Percentiles rank a stretch among this genome's conserved stretches.
Evolutionary conservation across 2,797 vertebrate genomes (phyloP).

Genomic region (Poeciliopsis gracilis): DNA sequence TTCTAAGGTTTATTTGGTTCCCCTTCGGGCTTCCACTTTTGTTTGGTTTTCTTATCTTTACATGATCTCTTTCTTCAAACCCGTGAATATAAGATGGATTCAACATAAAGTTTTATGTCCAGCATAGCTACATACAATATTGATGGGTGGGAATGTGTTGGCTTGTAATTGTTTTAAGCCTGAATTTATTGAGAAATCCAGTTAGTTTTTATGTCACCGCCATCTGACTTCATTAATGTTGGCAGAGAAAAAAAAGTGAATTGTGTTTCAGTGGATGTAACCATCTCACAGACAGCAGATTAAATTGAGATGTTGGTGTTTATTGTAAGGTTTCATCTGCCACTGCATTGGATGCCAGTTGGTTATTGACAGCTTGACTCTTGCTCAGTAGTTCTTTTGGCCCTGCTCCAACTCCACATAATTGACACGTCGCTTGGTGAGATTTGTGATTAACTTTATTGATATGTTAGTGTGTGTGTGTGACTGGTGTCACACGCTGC

Average conservation of each 20-base stretch:
- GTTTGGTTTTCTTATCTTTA: background rate
- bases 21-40: constrained; percentile 1
- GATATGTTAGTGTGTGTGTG: constrained; percentile 44
- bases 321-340: constrained; percentile 35
- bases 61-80: background rate
- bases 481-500: constrained; percentile 18
- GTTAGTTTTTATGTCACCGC: background rate
- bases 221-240: constrained; percentile 15
- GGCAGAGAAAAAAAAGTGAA: constrained; percentile 4
- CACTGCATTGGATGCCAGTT: constrained; percentile 38
- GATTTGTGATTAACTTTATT: constrained; percentile 71
- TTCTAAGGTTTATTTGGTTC: constrained; percentile 8
- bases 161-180: too few relatives aligned
- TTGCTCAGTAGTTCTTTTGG: constrained; percentile 44
- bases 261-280: constrained; percentile 30
- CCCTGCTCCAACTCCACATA: constrained; percentile 45
- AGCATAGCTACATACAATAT: background rate
- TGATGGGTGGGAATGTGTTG: background rate
- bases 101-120: background rate
- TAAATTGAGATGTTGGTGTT: constrained; percentile 50
- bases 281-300: constrained; percentile 30
- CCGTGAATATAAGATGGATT: background rate
- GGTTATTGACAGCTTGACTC: constrained; percentile 61
- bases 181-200: background rate
- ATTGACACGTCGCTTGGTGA: constrained; percentile 63